Conservation (phyloP, 1,140 invertebrate species). For the Tribolium madens region DNA sequence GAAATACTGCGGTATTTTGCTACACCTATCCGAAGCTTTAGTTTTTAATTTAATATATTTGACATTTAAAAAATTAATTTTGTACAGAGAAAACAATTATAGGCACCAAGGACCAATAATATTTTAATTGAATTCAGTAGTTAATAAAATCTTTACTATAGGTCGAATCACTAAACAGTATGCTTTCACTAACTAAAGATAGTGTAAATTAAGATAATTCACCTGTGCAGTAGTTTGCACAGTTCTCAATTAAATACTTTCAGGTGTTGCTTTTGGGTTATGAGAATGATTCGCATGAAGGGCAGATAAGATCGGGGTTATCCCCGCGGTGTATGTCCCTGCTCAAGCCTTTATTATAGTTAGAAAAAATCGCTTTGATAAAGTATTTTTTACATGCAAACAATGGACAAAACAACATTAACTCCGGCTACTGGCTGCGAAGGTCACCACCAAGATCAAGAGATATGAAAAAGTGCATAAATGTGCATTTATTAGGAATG, state of each 20-base stretch:
- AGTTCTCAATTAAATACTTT: slow-evolving; percentile 1
- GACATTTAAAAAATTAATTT: background rate
- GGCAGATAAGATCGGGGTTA: slow-evolving; percentile 40
- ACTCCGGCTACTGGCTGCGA: slow-evolving; percentile 46
- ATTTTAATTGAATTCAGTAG: too few species aligned
- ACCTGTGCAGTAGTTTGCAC: slow-evolving; percentile 3
- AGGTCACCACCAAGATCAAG: slow-evolving; percentile 50
- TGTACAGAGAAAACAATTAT: background rate
- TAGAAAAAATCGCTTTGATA: slow-evolving; percentile 22
- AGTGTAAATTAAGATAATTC: too few species aligned
- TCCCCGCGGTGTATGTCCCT: slow-evolving; percentile 29
- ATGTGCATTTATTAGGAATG: slow-evolving; percentile 52
- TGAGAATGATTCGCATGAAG: slow-evolving; percentile 22
- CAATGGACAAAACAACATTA: slow-evolving; percentile 51
- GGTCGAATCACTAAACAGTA: too few species aligned
- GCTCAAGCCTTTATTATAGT: slow-evolving; percentile 40
- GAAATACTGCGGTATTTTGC: background rate
- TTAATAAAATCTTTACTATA: too few species aligned
- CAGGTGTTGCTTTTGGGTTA: slow-evolving; percentile 3
- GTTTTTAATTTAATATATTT: background rate
- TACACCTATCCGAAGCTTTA: background rate
- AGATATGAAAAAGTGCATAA: slow-evolving; percentile 51
- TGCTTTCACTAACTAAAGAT: too few species aligned
- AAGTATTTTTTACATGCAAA: slow-evolving; percentile 40
- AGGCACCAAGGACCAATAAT: background rate